Evolutionary conservation across 2,113 vertebrate genomes (phyloP), one percentile per base, ranked within the genome.

Genomic region (Gambusia holbrooki): DNA sequence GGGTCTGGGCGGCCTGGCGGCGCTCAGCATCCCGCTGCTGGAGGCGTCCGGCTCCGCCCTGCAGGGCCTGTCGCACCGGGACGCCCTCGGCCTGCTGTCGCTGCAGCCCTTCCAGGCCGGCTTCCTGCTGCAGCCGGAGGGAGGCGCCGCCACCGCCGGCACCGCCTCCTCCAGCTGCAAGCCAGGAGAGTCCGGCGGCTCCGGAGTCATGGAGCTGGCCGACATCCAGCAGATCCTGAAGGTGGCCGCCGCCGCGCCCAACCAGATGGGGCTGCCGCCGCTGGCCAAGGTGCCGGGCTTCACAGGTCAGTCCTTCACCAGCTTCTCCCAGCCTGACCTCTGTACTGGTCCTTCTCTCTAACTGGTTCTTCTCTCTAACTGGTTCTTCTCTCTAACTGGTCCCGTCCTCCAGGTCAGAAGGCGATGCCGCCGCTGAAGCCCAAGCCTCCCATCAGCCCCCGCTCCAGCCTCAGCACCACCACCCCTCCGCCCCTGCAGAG

Each of bases 161-260:
- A 66, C 82, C 88, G 96, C 87, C 90, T 96, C 81, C 74, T 96
- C 91, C 76, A 95, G 27, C 74, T 89, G 19, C 94, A 98, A 94
- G 85, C 94, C 22, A 80, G 93, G 94, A 2, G 90, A 86, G 76
- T 81, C 68, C 0, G 76, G 80, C 0, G 84, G 83, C 0, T 73
- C 69, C 1, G 89, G 89, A 7, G 3, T 88, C 45, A 71, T 96
- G 60, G 97, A 98, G 89, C 91, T 99, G 84, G 97, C 97, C 0
- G 97, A 99, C 87, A 97, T 99, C 89, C 97, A 98, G 89, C 97
- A 98, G 93, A 98, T 99, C 87, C 95, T 99, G 80, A 97, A 97
- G 85, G 96, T 98, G 93, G 95, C 98, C 3, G 89, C 96, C 1
- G 95, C 96, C 0, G 95, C 95, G 0, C 95, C 96, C 3, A 95